Percentiles rank a stretch among this genome's conserved stretches.
These are phyloP conservation scores for Agonopterix subpropinquella DNA, from an alignment of 2,888 invertebrate species.

Conservation along the genomic window DNA sequence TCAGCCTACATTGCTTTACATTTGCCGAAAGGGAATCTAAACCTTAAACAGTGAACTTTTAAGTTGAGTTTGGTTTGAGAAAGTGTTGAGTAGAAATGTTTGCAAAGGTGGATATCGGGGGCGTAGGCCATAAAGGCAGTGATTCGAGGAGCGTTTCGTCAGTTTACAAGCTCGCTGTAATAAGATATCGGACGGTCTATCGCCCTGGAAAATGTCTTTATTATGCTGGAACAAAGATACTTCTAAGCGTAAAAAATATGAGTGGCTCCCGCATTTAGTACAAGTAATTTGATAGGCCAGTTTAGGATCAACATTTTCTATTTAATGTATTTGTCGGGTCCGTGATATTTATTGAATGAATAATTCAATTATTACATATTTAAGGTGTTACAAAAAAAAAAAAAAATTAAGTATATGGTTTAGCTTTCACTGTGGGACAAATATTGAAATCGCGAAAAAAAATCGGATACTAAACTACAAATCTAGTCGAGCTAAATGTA, in stretches of 20 bases:
- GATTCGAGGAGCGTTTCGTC: conserved; percentile 55
- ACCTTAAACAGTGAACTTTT: conserved; percentile 15
- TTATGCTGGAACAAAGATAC: conserved; percentile 28
- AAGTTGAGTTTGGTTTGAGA: conserved; percentile 20
- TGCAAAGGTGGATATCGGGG: conserved; percentile 53
- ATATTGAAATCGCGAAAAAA: too few species aligned
- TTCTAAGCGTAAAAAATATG: conserved; percentile 12
- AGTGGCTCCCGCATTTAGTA: conserved; percentile 5
- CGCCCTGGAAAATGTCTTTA: conserved; percentile 54
- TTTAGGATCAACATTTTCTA: too few species aligned
- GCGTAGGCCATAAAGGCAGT: conserved; percentile 55
- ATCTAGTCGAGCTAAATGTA: too few species aligned
- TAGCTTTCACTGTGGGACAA: too few species aligned
- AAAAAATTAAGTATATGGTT: too few species aligned
- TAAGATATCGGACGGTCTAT: conserved; percentile 62
- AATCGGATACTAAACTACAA: too few species aligned
- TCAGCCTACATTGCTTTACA: conserved; percentile 29
- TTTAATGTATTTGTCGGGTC: too few species aligned
- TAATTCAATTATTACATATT: too few species aligned
- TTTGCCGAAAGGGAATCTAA: background rate
- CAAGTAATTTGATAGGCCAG: background rate
- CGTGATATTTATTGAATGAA: too few species aligned
- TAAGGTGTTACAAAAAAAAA: too few species aligned
- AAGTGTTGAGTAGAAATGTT: conserved; percentile 25
- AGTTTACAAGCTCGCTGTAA: conserved; percentile 60